Percentiles rank a stretch among this genome's conserved stretches.
Conservation (phyloP, 2,888 invertebrate species). For the Agrilus biguttatus region DNA sequence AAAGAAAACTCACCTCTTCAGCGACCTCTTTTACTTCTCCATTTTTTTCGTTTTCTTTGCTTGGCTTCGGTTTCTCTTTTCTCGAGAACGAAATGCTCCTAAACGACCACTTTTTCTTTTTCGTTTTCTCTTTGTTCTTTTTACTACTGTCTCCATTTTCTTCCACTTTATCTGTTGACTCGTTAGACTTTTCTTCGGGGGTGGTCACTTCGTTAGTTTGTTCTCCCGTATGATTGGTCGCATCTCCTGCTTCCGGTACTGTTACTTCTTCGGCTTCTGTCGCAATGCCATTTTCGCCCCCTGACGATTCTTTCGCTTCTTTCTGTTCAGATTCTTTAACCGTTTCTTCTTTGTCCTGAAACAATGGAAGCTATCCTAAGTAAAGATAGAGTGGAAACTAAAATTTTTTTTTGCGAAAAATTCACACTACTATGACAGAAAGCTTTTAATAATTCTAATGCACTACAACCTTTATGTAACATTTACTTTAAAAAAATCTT, state of each 20-base stretch:
- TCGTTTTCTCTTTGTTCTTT: slow-evolving; percentile 33
- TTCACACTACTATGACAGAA: not conserved
- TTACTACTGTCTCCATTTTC: slow-evolving; percentile 22
- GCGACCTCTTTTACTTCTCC: slow-evolving; percentile 43
- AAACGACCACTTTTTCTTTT: slow-evolving; percentile 84
- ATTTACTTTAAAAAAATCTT: too few species aligned
- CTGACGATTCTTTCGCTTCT: slow-evolving; percentile 14
- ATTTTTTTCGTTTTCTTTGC: slow-evolving; percentile 46
- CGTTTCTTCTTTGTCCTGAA: slow-evolving; percentile 27
- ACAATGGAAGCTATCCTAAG: slow-evolving; percentile 5
- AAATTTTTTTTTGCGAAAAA: not conserved
- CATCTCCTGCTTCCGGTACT: slow-evolving; percentile 20
- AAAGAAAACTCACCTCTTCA: slow-evolving; percentile 41
- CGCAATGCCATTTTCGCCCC: slow-evolving; percentile 26
- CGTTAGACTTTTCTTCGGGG: slow-evolving; percentile 20
- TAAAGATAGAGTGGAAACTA: not conserved
- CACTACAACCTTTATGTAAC: too few species aligned
- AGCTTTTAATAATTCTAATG: not conserved
- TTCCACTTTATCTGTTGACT: slow-evolving; percentile 13
- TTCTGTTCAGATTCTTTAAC: slow-evolving; percentile 18
- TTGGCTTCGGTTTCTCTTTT: slow-evolving; percentile 76
- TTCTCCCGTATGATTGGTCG: slow-evolving; percentile 27
- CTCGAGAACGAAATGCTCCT: slow-evolving; percentile 76
- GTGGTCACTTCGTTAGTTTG: slow-evolving; percentile 29
- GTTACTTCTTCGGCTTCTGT: slow-evolving; percentile 23